A percentile compares a stretch with the other conserved stretches of the same genome.
These are phyloP conservation scores for Mimumesa dahlbomi DNA, from an alignment of 2,888 invertebrate species.

Conservation along the genomic window DNA sequence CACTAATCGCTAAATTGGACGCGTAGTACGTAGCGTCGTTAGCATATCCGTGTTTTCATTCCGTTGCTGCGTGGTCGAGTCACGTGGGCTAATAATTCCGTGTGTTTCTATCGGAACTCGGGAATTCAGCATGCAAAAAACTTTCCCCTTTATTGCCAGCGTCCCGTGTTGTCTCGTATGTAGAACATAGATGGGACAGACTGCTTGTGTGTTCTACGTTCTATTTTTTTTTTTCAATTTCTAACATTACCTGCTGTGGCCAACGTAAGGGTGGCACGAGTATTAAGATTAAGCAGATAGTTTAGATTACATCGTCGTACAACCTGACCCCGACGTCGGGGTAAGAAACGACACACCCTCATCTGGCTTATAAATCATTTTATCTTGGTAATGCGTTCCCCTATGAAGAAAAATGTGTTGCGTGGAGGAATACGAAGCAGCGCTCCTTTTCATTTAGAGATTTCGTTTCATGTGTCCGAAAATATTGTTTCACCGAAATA, in stretches of 20 bases:
- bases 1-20: constrained; percentile 16
- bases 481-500: neutral
- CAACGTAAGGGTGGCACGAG: neutral
- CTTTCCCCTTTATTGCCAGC: neutral
- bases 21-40: constrained; percentile 27
- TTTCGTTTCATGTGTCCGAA: neutral
- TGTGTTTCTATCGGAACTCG: constrained; percentile 6
- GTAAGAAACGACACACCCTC: constrained; percentile 29
- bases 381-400: constrained; percentile 30
- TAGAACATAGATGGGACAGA: no score
- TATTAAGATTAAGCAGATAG: constrained; percentile 29
- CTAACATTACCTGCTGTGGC: no score
- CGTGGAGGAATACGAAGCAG: constrained; percentile 7
- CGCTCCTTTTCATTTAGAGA: constrained; percentile 32
- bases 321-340: neutral
- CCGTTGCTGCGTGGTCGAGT: constrained; percentile 5
- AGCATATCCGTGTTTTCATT: constrained; percentile 27
- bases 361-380: constrained; percentile 48
- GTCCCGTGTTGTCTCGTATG: no score
- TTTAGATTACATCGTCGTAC: constrained; percentile 19
- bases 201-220: constrained; percentile 6
- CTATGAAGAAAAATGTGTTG: constrained; percentile 37
- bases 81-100: constrained; percentile 19
- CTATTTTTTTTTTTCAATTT: constrained; percentile 14
- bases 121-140: neutral